phyloP scores from a whole-genome alignment of 2,888 invertebrate species.

The Dione vanillae region DNA sequence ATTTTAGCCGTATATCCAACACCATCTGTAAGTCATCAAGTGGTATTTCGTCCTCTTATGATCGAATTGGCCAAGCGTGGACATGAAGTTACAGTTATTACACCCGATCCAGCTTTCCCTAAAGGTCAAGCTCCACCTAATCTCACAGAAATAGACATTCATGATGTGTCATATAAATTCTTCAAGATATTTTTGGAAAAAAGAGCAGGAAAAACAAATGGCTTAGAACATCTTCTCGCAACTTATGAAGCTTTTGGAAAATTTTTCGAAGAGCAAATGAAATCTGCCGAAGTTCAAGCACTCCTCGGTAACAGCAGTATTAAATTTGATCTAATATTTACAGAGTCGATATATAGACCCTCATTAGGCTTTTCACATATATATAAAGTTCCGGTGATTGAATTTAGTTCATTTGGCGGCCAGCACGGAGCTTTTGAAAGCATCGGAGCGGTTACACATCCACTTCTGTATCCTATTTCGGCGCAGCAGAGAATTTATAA shows the following conservation, averaged over 20 bases:
- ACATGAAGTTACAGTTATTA: slow-evolving; percentile 20
- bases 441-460: slow-evolving; percentile 7
- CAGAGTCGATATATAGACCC: neutral
- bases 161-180: neutral
- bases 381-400: slow-evolving; percentile 12
- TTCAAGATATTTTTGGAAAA: neutral
- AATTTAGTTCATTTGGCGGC: slow-evolving; percentile 6
- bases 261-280: slow-evolving; percentile 10
- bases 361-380: slow-evolving; percentile 9
- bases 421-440: neutral
- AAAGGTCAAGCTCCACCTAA: neutral
- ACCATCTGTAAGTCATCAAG: slow-evolving; percentile 14
- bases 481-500: slow-evolving; percentile 6
- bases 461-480: slow-evolving; percentile 8
- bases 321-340: slow-evolving; percentile 12
- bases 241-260: neutral
- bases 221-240: neutral
- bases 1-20: slow-evolving; percentile 17
- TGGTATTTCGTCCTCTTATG: slow-evolving; percentile 14
- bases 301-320: neutral
- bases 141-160: slow-evolving; percentile 13
- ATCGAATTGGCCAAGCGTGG: too few relatives aligned
- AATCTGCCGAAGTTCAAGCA: neutral
- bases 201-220: neutral
- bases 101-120: slow-evolving; percentile 12